phyloP scores from a whole-genome alignment of 2,113 vertebrate species.

The Caracal caracal region DNA sequence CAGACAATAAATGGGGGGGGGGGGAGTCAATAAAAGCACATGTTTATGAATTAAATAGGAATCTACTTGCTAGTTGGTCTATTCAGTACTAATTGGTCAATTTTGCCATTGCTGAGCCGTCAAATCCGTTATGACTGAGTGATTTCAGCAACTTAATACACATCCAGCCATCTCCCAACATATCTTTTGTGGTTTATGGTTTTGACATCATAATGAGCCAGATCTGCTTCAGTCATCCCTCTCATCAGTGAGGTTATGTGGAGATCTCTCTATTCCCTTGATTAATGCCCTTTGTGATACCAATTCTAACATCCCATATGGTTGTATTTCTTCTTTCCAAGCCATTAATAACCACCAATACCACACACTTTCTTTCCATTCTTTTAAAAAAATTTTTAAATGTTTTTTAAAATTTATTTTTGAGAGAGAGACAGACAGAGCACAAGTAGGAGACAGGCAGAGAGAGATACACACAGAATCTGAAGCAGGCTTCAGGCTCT shows the following conservation, averaged over 20 bases:
- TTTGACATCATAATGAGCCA: not conserved
- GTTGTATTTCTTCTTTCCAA: not conserved
- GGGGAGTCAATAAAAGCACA: not conserved
- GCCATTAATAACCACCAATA: not conserved
- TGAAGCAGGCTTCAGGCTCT: too few relatives aligned
- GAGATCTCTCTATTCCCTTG: not conserved
- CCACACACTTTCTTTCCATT: not conserved
- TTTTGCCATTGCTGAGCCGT: not conserved
- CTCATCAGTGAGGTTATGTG: not conserved
- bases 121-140: not conserved
- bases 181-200: not conserved
- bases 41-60: not conserved
- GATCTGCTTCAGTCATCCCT: not conserved
- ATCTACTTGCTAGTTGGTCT: not conserved
- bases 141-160: not conserved
- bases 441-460: too few relatives aligned
- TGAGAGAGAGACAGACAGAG: too few relatives aligned
- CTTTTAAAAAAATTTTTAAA: not conserved
- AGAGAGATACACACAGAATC: too few relatives aligned
- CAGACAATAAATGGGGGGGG: not conserved
- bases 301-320: not conserved
- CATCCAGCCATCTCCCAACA: not conserved
- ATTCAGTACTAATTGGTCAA: not conserved
- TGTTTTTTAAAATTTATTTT: too few relatives aligned
- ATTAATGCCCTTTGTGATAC: not conserved